Percentiles rank a stretch among this genome's conserved stretches.
phyloP scores from a whole-genome alignment of 2,113 vertebrate species.

The Scartelaos histophorus region DNA sequence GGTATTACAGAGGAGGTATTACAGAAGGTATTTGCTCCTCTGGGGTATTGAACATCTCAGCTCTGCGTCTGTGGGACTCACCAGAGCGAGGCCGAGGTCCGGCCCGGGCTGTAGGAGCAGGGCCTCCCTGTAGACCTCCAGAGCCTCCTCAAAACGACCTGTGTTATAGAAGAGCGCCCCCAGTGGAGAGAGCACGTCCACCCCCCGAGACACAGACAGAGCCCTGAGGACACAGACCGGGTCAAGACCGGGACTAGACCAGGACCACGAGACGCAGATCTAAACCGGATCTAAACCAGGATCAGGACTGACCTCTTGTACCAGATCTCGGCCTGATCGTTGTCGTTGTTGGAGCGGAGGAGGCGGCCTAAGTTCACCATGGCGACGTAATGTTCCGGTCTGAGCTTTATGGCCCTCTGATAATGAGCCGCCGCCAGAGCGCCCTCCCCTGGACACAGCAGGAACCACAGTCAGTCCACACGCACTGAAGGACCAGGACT shows the following conservation, averaged over 20 bases:
- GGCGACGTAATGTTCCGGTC: slow-evolving; percentile 89
- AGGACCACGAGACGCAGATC: neutral
- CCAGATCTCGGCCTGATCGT: slow-evolving; percentile 88
- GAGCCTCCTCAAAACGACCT: slow-evolving; percentile 84
- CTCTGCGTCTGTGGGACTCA: slow-evolving; percentile 64
- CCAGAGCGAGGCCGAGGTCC: slow-evolving; percentile 89
- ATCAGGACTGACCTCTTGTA: slow-evolving; percentile 84
- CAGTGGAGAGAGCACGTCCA: slow-evolving; percentile 87
- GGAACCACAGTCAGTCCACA: too few species aligned
- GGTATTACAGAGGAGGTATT: too few species aligned
- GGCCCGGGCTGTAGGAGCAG: slow-evolving; percentile 79
- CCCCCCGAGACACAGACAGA: slow-evolving; percentile 83
- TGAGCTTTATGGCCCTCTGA: slow-evolving; percentile 87
- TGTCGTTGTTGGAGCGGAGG: slow-evolving; percentile 87
- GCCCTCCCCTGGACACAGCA: slow-evolving; percentile 75
- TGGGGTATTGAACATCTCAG: too few species aligned
- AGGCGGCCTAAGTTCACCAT: slow-evolving; percentile 97
- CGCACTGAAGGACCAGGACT: too few species aligned
- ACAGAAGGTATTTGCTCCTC: too few species aligned
- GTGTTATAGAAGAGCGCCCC: slow-evolving; percentile 98
- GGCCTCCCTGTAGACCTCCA: slow-evolving; percentile 89
- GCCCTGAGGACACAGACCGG: slow-evolving; percentile 72
- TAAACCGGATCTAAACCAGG: neutral
- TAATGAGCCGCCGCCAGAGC: slow-evolving; percentile 86
- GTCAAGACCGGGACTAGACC: neutral